These are phyloP conservation scores for Pherbina coryleti DNA, from an alignment of 2,888 invertebrate species.

Conservation along the genomic window DNA sequence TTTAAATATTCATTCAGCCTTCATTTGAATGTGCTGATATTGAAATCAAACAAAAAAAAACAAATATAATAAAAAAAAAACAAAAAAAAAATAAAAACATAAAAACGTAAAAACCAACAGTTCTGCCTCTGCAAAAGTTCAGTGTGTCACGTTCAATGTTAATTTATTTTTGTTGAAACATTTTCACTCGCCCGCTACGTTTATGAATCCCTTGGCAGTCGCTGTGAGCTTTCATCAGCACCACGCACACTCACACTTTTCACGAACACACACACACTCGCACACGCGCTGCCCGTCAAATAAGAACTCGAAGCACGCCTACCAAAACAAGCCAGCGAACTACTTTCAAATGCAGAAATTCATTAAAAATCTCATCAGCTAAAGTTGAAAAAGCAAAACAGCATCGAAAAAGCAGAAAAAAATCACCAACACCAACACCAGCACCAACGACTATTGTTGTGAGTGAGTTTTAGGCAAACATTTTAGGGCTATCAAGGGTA, in stretches of 20 bases:
- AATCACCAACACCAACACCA: constrained; percentile 26
- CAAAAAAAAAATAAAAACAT: not conserved
- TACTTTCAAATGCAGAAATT: constrained; percentile 39
- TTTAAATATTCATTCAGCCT: not conserved
- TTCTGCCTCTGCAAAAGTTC: constrained; percentile 17
- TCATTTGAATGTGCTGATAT: not conserved
- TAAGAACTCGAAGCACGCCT: not conserved
- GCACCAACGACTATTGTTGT: constrained; percentile 33
- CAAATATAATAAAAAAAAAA: not conserved
- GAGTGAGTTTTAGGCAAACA: not conserved
- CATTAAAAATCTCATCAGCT: constrained; percentile 39
- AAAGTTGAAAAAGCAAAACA: constrained; percentile 14
- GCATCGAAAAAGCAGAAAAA: not conserved
- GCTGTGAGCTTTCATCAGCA: constrained; percentile 7
- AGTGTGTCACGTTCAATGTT: constrained; percentile 39
- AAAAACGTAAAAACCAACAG: not conserved
- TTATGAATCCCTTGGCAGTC: constrained; percentile 17
- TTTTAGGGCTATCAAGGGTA: too few species aligned
- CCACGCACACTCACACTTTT: not conserved
- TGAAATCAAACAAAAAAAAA: not conserved
- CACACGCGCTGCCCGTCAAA: not conserved
- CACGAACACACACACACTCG: not conserved
- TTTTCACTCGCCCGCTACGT: not conserved
- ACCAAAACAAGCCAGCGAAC: not conserved
- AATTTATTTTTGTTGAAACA: constrained; percentile 34